These are phyloP conservation scores for Oppia nitens DNA, from an alignment of 1,140 invertebrate genomes.

Conservation along the genomic window DNA sequence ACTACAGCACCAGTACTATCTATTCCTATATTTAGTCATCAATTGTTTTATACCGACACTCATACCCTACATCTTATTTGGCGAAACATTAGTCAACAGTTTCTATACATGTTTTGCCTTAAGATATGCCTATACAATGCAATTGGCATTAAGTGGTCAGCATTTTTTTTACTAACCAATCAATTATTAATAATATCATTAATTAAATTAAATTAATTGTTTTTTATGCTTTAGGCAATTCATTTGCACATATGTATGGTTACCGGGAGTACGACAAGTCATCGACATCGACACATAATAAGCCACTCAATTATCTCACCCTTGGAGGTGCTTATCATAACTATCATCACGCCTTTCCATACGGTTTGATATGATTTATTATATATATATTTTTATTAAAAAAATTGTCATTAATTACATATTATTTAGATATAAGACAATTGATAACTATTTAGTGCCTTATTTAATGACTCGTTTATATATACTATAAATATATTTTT, in stretches of 20 bases:
- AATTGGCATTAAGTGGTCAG: constrained; percentile 62
- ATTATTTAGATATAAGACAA: no score
- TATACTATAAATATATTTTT: no score
- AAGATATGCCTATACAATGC: constrained; percentile 55
- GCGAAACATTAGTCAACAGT: constrained; percentile 58
- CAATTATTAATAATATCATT: constrained; percentile 63
- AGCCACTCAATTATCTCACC: constrained; percentile 31
- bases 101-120: constrained; percentile 66
- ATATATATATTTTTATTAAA: no score
- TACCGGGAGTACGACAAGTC: constrained; percentile 64
- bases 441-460: no score
- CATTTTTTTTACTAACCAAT: constrained; percentile 53
- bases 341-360: constrained; percentile 87
- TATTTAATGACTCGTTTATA: no score
- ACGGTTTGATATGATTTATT: constrained; percentile 38
- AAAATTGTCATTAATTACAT: no score
- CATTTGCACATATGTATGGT: constrained; percentile 80
- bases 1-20: constrained; percentile 73
- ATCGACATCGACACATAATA: constrained; percentile 36
- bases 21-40: constrained; percentile 53
- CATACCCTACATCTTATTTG: constrained; percentile 62
- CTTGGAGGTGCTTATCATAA: constrained; percentile 64
- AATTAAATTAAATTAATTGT: constrained; percentile 90
- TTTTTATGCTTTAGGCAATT: constrained; percentile 89
- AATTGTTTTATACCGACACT: constrained; percentile 72